Evolutionary conservation across 2,888 invertebrate species (phyloP), one percentile per base, ranked within the genome.

Genomic region (Pristionchus exspectatus): DNA sequence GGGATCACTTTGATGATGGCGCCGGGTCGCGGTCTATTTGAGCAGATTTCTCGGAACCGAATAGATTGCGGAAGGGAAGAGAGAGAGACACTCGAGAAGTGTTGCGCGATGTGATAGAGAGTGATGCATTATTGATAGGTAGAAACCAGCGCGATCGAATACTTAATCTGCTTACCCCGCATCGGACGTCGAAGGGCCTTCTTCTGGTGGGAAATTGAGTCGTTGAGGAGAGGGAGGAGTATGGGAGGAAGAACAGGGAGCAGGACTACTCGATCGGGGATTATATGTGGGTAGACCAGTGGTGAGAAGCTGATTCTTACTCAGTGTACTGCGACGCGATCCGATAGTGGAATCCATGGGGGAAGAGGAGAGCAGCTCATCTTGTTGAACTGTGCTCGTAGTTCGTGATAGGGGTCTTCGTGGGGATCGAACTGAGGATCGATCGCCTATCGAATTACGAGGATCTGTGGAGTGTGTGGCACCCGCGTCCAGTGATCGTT

Each of bases 401-500:
- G 87, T 87, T 33, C 87, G 66, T n/a, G 33, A 24, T 5, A 87
- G 69, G 18, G 38, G n/a, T 24, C 69, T n/a, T n/a, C 87, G 30
- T 2, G 27, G 27, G 12, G 56, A 9, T 44, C 66, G 27, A 24
- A n/a, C 21, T 9, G 24, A 12, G 7, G 63, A 69, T 38, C 87
- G 72, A 54, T 88, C 87, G 33, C 74, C 54, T 5, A 88, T 74
- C 21, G 87, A 88, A 24, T 88, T 72, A 10, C 87, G 72, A 27
- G 87, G 87, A 12, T 72, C 87, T 1, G 44, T 69, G 38, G 38
- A 54, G 16, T 5, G 87, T 4, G 27, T 14, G 5, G n/a, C 27
- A n/a, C n/a, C 27, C 88, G 90, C 88, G 89, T 91, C 66, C 90
- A 66, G 30, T 87, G 69, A n/a, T 85, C 72, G 72, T n/a, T 77